Percentiles rank a stretch among this genome's conserved stretches.
These are phyloP conservation scores for Volucella inflata DNA, from an alignment of 2,888 invertebrate species.

Conservation along the genomic window DNA sequence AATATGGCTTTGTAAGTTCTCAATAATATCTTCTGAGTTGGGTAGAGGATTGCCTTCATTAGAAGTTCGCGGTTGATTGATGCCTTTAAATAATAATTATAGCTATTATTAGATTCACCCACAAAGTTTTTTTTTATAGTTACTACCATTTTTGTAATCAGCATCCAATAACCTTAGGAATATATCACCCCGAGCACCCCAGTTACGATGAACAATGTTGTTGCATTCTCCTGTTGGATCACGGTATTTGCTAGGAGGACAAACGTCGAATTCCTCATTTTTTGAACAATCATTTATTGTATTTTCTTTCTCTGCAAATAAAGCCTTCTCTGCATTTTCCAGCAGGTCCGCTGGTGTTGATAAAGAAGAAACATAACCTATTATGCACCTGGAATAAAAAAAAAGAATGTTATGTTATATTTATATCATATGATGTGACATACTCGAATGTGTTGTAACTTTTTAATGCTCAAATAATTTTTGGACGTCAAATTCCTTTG, in stretches of 20 bases:
- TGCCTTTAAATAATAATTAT: constrained; percentile 43
- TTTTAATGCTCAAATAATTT: too few relatives aligned
- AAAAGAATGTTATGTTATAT: neutral
- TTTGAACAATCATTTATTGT: constrained; percentile 78
- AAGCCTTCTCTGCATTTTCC: constrained; percentile 78
- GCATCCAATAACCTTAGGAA: constrained; percentile 90
- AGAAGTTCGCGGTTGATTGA: constrained; percentile 84
- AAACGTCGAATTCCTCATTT: constrained; percentile 82
- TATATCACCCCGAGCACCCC: constrained; percentile 92
- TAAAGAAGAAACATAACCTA: constrained; percentile 77
- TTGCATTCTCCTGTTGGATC: constrained; percentile 94
- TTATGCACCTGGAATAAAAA: constrained; percentile 78
- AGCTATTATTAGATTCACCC: neutral
- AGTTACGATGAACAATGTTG: constrained; percentile 92
- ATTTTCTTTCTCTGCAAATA: constrained; percentile 79
- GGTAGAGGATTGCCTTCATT: constrained; percentile 86
- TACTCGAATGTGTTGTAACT: too few relatives aligned
- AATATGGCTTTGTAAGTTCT: constrained; percentile 85
- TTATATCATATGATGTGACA: too few relatives aligned
- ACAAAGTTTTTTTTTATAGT: neutral
- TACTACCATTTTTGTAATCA: constrained; percentile 87
- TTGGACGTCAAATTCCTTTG: too few relatives aligned
- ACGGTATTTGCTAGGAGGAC: constrained; percentile 93
- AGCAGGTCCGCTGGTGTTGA: constrained; percentile 82
- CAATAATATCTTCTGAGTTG: constrained; percentile 86